Conservation (phyloP, 2,113 vertebrate species). For the Tetrax tetrax region DNA sequence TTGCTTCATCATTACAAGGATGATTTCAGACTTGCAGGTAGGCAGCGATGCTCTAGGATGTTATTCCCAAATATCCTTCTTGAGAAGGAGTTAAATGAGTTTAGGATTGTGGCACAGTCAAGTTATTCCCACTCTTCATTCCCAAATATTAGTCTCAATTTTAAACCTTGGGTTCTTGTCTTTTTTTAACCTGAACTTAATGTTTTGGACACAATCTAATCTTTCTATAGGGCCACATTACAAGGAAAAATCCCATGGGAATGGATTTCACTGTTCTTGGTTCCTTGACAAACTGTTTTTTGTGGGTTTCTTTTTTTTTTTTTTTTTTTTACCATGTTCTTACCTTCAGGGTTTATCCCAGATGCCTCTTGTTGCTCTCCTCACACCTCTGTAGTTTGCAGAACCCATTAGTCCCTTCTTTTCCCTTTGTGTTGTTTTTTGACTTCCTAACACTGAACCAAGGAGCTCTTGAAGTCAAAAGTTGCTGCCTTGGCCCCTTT, state of each 20-base stretch:
- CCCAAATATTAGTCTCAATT: neutral
- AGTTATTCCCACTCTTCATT: neutral
- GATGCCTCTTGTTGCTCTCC: rapidly evolving
- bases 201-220: rapidly evolving
- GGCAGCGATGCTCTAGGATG: too few relatives aligned
- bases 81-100: neutral
- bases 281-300: neutral
- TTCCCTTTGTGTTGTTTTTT: neutral
- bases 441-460: neutral
- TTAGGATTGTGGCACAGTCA: neutral
- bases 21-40: neutral
- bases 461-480: neutral
- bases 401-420: rapidly evolving
- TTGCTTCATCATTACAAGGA: neutral
- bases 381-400: neutral
- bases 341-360: neutral
- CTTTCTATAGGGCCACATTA: neutral
- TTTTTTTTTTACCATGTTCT: too few relatives aligned
- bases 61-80: neutral
- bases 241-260: neutral
- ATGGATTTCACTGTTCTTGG: neutral
- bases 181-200: neutral
- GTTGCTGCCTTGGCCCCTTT: neutral
- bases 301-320: neutral
- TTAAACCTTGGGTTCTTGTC: neutral